Evolutionary conservation across 2,797 vertebrate genomes (phyloP), one percentile per base, ranked within the genome.

Genomic region (Lindbergichthys nudifrons): DNA sequence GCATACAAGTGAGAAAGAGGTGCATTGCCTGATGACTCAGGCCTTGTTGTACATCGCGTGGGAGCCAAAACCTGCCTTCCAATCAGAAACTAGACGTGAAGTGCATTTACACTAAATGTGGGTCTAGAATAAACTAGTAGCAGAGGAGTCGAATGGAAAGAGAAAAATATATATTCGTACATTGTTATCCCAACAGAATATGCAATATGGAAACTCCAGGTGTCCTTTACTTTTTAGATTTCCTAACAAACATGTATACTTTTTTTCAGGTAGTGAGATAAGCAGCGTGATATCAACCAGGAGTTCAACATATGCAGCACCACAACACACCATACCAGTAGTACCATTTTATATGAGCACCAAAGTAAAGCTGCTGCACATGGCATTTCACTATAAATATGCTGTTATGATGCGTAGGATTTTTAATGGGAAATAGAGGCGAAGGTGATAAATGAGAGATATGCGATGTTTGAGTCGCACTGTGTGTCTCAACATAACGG

Each of bases 401-500:
- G 57, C 48, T 61, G 58, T 68, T 65, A 48, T 8, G 3, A 65
- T 52, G 58, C 53, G 47, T 43, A 45, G 75, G 63, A 83, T 87
- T 87, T 87, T 89, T 86, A 74, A 70, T 77, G 61, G 18, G 41
- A 77, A 81, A 86, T 61, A 47, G 70, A 77, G 72, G 59, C 63
- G 54, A 83, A 71, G 65, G 81, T 85, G 78, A 83, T 87, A 77
- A 84, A 89, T 79, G 79, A 79, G 69, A 85, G 69, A 67, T 65
- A 67, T 48, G 58, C 67, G 62, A 60, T 16, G 68, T 75, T 74
- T 78, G 69, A 80, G 65, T 78, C 74, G 18, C 23, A 65, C 78
- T 77, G 84, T 68, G 75, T 10, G 69, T 87, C 87, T 86, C 82
- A 88, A 92, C 91, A 92, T 85, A 80, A 77, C 67, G 50, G 78